A percentile compares a stretch with the other conserved stretches of the same genome.
Conservation (phyloP, 2,113 vertebrate species). For the Oenanthe melanoleuca region DNA sequence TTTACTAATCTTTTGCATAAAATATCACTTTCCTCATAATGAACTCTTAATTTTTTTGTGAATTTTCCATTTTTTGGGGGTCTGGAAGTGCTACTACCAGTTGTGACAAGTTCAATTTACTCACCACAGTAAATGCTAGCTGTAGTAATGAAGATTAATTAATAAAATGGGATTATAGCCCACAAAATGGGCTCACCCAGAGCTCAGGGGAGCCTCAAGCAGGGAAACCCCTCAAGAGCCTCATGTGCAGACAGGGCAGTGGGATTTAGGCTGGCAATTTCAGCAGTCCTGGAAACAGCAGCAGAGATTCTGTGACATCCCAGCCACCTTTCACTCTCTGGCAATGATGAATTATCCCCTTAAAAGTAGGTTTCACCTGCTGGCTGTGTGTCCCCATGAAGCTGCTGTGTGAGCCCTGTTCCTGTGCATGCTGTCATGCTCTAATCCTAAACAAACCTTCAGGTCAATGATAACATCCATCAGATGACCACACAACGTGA, state of each 20-base stretch:
- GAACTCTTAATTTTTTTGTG: not conserved
- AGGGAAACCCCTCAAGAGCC: not conserved
- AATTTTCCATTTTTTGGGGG: not conserved
- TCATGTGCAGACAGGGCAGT: not conserved
- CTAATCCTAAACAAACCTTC: constrained; percentile 10
- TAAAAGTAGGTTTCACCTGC: not conserved
- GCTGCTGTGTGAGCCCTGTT: not conserved
- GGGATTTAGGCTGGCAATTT: not conserved
- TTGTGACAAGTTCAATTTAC: not conserved
- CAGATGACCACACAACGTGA: not conserved
- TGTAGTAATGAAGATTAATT: not conserved
- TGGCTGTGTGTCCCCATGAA: not conserved
- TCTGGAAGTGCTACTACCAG: not conserved
- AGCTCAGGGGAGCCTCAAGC: not conserved
- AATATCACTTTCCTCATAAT: not conserved
- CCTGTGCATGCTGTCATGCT: not conserved
- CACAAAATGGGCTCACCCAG: not conserved
- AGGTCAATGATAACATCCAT: constrained; percentile 9
- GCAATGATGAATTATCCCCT: constrained; percentile 6
- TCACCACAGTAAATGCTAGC: not conserved
- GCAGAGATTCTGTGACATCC: not conserved
- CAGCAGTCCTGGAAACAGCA: not conserved
- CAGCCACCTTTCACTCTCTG: not conserved
- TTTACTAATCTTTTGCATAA: not conserved
- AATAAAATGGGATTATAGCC: not conserved